Base-by-base conservation (phyloP, 1,140 invertebrate species). In the Rhizoglyphus robini region DNA sequence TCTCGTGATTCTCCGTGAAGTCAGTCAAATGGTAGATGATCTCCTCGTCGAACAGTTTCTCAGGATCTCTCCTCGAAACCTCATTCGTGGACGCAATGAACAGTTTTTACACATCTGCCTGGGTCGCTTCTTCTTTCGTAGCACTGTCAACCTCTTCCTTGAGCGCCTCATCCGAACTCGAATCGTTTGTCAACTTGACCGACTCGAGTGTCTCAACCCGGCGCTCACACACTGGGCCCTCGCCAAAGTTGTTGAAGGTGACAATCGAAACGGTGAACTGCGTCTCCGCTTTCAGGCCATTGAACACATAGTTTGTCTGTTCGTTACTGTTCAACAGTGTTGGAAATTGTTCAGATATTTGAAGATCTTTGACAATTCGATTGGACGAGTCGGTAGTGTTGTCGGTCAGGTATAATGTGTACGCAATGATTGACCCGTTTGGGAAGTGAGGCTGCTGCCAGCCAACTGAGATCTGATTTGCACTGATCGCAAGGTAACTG, bases 361-460 rank as follows among this genome's bases (percentile, higher is more conserved):
- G 34, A 11, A 66, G 11, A 36, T 60, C 34, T 38, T 61, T 66
- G 5, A 62, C 65, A 64, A 48, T 36, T 13, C 41, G 27, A 34
- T 18, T 20, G 11, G n/a, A 18, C 15, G 3, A 79, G 5, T 77
- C n/a, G n/a, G n/a, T n/a, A n/a, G n/a, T 77, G 46, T 78, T 75
- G 68, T 83, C 81, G 47, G 79, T 78, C 25, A 87, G 79, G 70
- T 84, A 80, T 51, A 91, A 76, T 58, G 86, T 83, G 78, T 91
- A 93, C 48, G 87, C 88, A 49, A 90, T 81, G 68, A 95, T 79
- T 66, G 86, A 88, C 62, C 88, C 90, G 75, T 92, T 92, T 27
- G 86, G 84, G 72, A 88, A 90, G 13, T 82, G 80, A 15, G 90
- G 90, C 4, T 88, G 84, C 74, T 85, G 82, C 90, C 90, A 95